Evolutionary conservation across 2,113 vertebrate species (phyloP), one percentile per base, ranked within the genome.

Genomic region (Rhinolophus sinicus): DNA sequence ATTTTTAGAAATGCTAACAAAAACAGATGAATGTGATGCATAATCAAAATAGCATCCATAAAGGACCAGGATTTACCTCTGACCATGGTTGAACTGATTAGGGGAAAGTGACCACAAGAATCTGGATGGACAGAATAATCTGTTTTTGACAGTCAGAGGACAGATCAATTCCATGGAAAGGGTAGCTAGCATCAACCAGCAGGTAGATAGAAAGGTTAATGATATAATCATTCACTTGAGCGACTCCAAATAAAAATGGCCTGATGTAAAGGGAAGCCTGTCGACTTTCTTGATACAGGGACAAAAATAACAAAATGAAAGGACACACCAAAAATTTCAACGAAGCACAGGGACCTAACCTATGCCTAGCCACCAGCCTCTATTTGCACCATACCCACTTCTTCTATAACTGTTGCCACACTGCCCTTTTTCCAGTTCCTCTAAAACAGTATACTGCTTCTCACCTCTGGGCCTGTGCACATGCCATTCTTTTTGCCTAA

Each of bases 21-120:
- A 69, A 70, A 28, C 2, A 77, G 10, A 16, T 72, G 28, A 52
- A 54, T 15, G 5, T 14, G 30, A 12, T 15, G 19, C 10, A 30
- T 26, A 44, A 35, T 75, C 24, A 35, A 52, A 64, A 80, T 21
- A 64, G 0, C 13, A 33, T 12, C 82, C 24, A 15, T 16, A 65
- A 0, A 19, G 40, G 47, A 6, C 6, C 56, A 30, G 21, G 11
- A 1, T 3, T 1, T 24, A 22, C 15, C 8, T 33, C 18, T 54
- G 6, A 8, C 19, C 26, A 40, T 52, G 9, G 44, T 3, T 44
- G 47, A 64, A 40, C 13, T 12, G 47, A 50, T 13, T 44, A 28
- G 54, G 28, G 24, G 9, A 40, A 62, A 81, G 44, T 22, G 18
- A 38, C 18, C 44, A 4, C 19, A 54, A 7, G 44, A 33, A 11